These are phyloP conservation scores for Dendrocincla tyrannina DNA, from an alignment of 2,797 vertebrate genomes.

Conservation along the genomic window DNA sequence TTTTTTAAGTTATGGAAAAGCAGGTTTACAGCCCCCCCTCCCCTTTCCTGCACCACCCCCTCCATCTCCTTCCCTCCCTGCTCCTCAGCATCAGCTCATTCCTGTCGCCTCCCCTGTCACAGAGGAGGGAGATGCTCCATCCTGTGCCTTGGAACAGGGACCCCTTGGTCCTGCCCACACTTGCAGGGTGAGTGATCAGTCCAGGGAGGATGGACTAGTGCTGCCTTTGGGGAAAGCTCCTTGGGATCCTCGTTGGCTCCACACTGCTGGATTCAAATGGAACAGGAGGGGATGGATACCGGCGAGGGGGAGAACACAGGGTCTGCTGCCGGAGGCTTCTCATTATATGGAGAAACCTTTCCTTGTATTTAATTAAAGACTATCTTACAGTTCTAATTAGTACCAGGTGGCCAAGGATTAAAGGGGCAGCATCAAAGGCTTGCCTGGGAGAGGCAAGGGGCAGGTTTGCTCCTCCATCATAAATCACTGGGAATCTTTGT, in stretches of 20 bases:
- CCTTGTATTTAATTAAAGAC: conserved; percentile 56
- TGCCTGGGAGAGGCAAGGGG: not conserved
- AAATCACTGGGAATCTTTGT: not conserved
- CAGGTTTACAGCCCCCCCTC: not conserved
- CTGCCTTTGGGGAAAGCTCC: not conserved
- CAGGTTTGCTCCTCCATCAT: not conserved
- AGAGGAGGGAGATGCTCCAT: not conserved
- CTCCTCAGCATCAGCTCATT: not conserved
- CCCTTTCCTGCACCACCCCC: accelerated
- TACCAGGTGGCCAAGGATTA: conserved; percentile 47
- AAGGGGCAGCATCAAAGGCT: conserved; percentile 51
- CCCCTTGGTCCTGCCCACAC: not conserved
- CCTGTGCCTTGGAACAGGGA: not conserved
- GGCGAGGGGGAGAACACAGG: not conserved
- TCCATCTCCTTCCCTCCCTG: not conserved
- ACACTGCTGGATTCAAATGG: accelerated
- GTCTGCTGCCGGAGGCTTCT: not conserved
- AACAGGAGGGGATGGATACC: not conserved
- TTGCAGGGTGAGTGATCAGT: accelerated
- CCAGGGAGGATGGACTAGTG: accelerated
- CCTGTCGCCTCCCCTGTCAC: accelerated
- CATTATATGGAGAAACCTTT: not conserved
- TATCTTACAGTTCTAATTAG: conserved; percentile 37
- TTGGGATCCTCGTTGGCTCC: accelerated
- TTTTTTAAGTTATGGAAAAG: not conserved